phyloP scores from a whole-genome alignment of 2,797 vertebrate species.

The Manis javanica region DNA sequence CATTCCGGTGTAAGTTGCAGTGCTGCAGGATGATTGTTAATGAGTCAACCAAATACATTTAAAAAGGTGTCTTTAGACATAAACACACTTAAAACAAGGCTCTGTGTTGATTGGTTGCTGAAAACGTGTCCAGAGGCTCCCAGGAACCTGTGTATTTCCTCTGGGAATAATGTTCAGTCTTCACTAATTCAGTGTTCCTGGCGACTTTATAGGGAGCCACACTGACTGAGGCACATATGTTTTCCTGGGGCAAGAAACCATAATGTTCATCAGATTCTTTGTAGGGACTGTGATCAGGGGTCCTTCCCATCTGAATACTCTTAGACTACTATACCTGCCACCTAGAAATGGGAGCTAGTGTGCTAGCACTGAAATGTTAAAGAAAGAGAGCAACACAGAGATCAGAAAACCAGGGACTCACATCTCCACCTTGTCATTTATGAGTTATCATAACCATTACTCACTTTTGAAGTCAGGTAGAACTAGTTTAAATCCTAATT shows the following conservation, averaged over 20 bases:
- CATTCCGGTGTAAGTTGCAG: neutral
- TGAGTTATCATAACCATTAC: neutral
- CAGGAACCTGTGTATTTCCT: neutral
- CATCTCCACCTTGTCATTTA: neutral
- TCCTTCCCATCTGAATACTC: neutral
- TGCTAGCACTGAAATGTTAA: neutral
- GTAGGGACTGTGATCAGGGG: neutral
- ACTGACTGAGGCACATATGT: neutral
- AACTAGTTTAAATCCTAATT: neutral
- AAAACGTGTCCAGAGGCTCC: neutral
- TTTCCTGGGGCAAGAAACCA: neutral
- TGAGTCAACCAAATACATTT: neutral
- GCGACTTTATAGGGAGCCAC: neutral
- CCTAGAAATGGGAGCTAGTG: neutral
- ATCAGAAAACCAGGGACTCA: neutral
- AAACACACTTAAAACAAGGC: neutral
- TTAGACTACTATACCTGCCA: neutral
- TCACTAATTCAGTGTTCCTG: neutral
- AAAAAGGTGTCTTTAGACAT: neutral
- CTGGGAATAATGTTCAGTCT: neutral
- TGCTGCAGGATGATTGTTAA: neutral
- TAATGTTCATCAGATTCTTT: neutral
- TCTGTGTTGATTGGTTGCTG: neutral
- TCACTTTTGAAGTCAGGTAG: neutral
- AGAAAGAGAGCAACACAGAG: neutral